A percentile compares a stretch with the other conserved stretches of the same genome.
These are phyloP conservation scores for Plagiodera versicolora DNA, from an alignment of 2,888 invertebrate genomes.

Conservation along the genomic window DNA sequence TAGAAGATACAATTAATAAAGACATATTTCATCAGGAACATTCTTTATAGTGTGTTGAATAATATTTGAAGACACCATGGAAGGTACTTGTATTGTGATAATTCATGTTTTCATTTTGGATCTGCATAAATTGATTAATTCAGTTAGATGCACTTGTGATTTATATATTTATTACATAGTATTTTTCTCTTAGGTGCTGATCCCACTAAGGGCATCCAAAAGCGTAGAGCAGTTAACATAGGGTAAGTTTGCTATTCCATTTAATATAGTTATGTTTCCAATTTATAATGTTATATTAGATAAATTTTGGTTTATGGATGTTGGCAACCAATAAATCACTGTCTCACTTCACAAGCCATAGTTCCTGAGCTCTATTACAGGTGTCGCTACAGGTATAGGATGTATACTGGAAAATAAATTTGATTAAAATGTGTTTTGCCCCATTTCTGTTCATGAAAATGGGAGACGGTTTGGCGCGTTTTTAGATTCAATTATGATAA, in stretches of 20 bases:
- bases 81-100: too few relatives aligned
- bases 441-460: conserved; percentile 31
- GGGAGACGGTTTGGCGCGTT: conserved; percentile 35
- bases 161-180: background rate
- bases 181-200: conserved; percentile 67
- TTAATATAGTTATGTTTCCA: background rate
- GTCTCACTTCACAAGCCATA: background rate
- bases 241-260: conserved; percentile 63
- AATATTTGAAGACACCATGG: too few relatives aligned
- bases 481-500: conserved; percentile 56
- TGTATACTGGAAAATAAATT: conserved; percentile 2
- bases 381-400: conserved; percentile 11
- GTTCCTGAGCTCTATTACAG: background rate
- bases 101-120: background rate
- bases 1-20: background rate
- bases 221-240: conserved; percentile 77
- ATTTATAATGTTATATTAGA: conserved; percentile 1
- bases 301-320: background rate
- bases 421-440: conserved; percentile 3
- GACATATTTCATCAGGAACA: background rate
- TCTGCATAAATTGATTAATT: background rate
- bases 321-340: conserved; percentile 16
- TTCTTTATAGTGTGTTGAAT: too few relatives aligned
- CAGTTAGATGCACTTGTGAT: background rate
- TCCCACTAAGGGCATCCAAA: conserved; percentile 78